Conservation (phyloP, 2,888 invertebrate species). For the Melinopterus prodromus region DNA sequence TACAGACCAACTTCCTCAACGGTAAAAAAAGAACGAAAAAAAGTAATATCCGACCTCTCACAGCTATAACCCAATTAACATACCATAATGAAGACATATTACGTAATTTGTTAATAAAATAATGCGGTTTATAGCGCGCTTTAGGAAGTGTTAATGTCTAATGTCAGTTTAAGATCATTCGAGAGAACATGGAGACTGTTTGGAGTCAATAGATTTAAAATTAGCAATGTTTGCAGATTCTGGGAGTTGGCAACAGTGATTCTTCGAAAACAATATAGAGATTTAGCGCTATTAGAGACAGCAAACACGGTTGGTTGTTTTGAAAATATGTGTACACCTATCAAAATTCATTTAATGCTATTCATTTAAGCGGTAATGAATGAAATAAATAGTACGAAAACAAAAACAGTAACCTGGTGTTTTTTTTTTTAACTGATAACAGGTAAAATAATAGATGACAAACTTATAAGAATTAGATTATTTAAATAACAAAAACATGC, state of each 20-base stretch:
- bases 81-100: background rate
- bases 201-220: too few species aligned
- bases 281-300: background rate
- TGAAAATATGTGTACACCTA: background rate
- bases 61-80: background rate
- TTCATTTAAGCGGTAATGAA: too few species aligned
- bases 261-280: background rate
- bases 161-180: background rate
- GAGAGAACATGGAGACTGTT: background rate
- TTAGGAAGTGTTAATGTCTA: background rate
- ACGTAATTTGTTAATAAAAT: background rate
- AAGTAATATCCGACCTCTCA: background rate
- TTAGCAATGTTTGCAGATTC: background rate
- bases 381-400: too few species aligned
- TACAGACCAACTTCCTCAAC: background rate
- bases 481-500: too few species aligned
- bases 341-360: too few species aligned
- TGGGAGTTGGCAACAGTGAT: background rate
- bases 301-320: background rate
- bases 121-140: background rate
- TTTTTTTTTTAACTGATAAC: too few species aligned
- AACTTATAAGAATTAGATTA: too few species aligned
- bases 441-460: too few species aligned
- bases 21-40: background rate
- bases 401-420: too few species aligned